These are phyloP conservation scores for Mastomys coucha DNA, from an alignment of 2,113 vertebrate genomes.

Conservation along the genomic window DNA sequence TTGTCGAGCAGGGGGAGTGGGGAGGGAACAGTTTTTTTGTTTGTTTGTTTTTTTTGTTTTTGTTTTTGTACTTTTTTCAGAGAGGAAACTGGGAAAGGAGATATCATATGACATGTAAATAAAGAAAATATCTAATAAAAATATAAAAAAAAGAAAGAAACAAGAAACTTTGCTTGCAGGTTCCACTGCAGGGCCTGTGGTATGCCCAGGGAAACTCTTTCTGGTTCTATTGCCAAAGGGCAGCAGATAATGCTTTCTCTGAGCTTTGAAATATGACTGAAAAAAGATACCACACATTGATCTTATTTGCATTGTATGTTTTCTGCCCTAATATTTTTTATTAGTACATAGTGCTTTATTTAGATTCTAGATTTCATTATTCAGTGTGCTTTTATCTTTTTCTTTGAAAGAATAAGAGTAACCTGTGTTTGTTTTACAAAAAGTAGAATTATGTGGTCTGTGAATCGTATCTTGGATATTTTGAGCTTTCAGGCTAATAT, in stretches of 20 bases:
- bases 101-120: no score
- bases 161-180: constrained; percentile 13
- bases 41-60: no score
- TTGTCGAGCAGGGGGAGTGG: no score
- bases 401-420: constrained; percentile 66
- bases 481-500: no score
- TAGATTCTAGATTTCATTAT: constrained; percentile 22
- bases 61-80: no score
- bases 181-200: background rate
- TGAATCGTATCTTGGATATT: no score
- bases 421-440: constrained; percentile 67
- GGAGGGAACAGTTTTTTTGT: no score
- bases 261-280: constrained; percentile 48
- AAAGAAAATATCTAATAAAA: no score
- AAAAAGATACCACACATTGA: background rate
- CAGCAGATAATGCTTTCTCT: constrained; percentile 16
- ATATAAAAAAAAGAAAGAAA: background rate
- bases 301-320: constrained; percentile 34
- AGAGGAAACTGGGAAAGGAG: no score
- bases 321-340: background rate
- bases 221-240: background rate
- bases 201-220: background rate
- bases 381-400: constrained; percentile 42
- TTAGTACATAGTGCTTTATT: constrained; percentile 1
- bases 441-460: constrained; percentile 12